phyloP scores from a whole-genome alignment of 2,113 vertebrate species.

The Coturnix japonica region DNA sequence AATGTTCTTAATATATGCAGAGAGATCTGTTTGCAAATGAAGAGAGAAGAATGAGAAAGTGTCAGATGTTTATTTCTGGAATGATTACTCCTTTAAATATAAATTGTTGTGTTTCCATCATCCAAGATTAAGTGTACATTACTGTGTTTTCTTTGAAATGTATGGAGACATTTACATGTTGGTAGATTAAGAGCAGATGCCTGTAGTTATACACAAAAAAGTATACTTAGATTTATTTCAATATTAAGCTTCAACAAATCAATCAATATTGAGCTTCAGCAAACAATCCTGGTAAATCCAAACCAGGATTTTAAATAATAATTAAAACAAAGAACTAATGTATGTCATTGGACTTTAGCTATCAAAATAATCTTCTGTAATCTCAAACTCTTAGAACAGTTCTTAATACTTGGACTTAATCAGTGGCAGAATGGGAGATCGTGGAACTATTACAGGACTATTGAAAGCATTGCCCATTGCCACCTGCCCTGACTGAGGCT shows the following conservation, averaged over 20 bases:
- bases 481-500: background rate
- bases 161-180: background rate
- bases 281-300: background rate
- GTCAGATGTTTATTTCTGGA: background rate
- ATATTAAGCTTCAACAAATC: background rate
- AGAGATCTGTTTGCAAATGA: conserved; percentile 18
- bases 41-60: background rate
- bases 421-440: background rate
- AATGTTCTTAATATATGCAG: conserved; percentile 6
- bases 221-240: background rate
- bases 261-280: background rate
- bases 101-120: background rate
- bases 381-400: background rate
- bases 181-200: background rate
- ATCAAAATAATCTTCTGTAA: background rate
- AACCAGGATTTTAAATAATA: background rate
- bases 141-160: background rate
- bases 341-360: background rate
- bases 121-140: background rate
- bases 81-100: background rate
- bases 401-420: background rate
- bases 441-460: background rate
- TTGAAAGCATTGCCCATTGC: background rate
- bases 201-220: background rate
- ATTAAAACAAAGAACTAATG: background rate